Evolutionary conservation across 2,888 invertebrate genomes (phyloP), one percentile per base, ranked within the genome.

Genomic region (Strigamia maritima): DNA sequence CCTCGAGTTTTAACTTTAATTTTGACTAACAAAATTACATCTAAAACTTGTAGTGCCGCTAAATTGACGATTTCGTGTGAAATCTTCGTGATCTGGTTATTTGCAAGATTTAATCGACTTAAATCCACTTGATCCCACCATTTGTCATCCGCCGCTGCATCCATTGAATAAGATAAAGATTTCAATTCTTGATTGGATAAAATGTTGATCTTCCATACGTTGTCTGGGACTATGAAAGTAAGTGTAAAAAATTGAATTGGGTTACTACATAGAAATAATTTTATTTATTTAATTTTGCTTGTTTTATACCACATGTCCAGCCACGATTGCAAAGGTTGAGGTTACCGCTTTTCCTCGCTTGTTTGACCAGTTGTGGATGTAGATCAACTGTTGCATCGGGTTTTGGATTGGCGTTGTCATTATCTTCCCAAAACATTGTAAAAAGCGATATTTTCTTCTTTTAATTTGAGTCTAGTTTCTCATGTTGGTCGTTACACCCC

Each of bases 101-200:
- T 87, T 1, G 87, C 86, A 19, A 87, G 82, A 60, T 95, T 94
- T 81, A 96, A 88, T 83, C 90, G 91, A 81, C 90, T 91, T 26
- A 96, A 87, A 1, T 93, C 91, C 83, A 92, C 91, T 83, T 92
- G 90, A 85, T 92, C 93, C 94, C 94, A 94, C 95, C 95, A 96
- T 81, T 89, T 89, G 65, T 86, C 84, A 38, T 86, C 86, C 79
- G 86, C n/a, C n/a, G n/a, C 85, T 79, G 79, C 80, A 26, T 82
- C 83, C 81, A 84, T 81, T 14, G 83, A 83, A 49, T 84, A 80
- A 0, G 83, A 82, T 8, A 86, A 83, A 44, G 83, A 84, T 81
- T 85, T 85, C 0, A 84, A 83, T 80, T 87, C 87, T 79, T 86
- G 86, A 19, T 85, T 84, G 22, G 86, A 84, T 81, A 87, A 85